phyloP scores from a whole-genome alignment of 1,140 invertebrate genomes.

The Papilio machaon region DNA sequence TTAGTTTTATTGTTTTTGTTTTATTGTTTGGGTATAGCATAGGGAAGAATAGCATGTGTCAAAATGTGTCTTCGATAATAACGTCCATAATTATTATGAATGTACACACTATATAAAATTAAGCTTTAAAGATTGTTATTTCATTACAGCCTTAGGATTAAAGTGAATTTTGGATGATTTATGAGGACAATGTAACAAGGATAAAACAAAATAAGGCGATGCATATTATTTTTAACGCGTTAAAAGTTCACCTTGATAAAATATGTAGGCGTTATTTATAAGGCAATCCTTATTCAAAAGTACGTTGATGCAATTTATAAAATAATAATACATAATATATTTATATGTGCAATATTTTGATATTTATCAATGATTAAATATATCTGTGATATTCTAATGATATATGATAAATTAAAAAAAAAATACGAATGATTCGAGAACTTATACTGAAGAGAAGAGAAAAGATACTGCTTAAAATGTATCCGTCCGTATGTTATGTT shows the following conservation, averaged over 20 bases:
- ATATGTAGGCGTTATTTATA: constrained; percentile 17
- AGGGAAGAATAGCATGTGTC: too few species aligned
- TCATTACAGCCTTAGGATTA: background rate
- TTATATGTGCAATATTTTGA: background rate
- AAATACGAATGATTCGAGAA: too few species aligned
- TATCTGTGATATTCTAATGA: background rate
- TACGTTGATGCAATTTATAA: background rate
- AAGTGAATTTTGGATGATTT: background rate
- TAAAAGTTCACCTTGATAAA: background rate
- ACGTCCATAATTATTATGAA: background rate
- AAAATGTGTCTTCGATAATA: background rate
- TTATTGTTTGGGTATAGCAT: too few species aligned
- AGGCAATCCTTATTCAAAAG: background rate
- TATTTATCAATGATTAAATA: background rate
- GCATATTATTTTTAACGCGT: background rate
- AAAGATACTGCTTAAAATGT: too few species aligned
- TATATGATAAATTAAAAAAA: too few species aligned
- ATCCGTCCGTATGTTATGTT: too few species aligned
- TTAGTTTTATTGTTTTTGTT: too few species aligned
- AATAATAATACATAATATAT: background rate
- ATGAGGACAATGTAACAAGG: background rate
- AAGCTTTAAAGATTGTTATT: background rate
- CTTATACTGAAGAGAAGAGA: too few species aligned
- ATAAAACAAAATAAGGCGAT: background rate
- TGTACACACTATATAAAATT: background rate